Evolutionary conservation across 1,140 invertebrate species (phyloP).

Genomic region (Drosophila kepulauana): DNA sequence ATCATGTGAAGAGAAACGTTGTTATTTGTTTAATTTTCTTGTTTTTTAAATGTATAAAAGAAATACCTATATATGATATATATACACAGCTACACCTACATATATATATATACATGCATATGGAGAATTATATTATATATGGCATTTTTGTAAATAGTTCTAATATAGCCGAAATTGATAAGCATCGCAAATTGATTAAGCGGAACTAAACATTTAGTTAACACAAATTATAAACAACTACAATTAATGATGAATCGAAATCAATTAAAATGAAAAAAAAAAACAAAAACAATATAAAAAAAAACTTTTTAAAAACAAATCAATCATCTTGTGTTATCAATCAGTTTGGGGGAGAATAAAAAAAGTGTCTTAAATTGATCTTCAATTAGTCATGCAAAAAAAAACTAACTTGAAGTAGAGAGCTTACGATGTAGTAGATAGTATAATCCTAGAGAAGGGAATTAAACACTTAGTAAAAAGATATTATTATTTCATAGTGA

Average conservation of each 20-base stretch:
- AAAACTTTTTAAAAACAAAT: constrained; percentile 69
- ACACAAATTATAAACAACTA: constrained; percentile 82
- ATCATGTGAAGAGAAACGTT: constrained; percentile 60
- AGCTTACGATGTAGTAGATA: too few relatives aligned
- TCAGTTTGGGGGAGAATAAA: background rate
- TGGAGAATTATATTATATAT: constrained; percentile 32
- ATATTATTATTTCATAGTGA: too few relatives aligned
- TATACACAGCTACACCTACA: constrained; percentile 3
- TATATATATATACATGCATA: constrained; percentile 17
- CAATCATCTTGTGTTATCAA: constrained; percentile 16
- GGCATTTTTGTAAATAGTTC: constrained; percentile 76
- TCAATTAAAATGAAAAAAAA: constrained; percentile 71
- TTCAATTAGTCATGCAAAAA: too few relatives aligned
- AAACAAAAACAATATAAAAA: constrained; percentile 49
- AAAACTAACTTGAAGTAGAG: too few relatives aligned
- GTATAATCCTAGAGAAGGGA: too few relatives aligned
- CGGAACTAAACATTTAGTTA: constrained; percentile 78
- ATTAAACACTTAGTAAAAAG: too few relatives aligned
- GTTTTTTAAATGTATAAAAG: constrained; percentile 84
- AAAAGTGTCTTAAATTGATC: background rate
- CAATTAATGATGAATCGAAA: constrained; percentile 80
- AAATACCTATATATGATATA: constrained; percentile 52
- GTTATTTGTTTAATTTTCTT: constrained; percentile 81
- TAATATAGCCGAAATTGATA: constrained; percentile 70
- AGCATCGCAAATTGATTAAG: constrained; percentile 54